A percentile compares a stretch with the other conserved stretches of the same genome.
phyloP scores from a whole-genome alignment of 1,140 invertebrate species.

The Vanessa tameamea region DNA sequence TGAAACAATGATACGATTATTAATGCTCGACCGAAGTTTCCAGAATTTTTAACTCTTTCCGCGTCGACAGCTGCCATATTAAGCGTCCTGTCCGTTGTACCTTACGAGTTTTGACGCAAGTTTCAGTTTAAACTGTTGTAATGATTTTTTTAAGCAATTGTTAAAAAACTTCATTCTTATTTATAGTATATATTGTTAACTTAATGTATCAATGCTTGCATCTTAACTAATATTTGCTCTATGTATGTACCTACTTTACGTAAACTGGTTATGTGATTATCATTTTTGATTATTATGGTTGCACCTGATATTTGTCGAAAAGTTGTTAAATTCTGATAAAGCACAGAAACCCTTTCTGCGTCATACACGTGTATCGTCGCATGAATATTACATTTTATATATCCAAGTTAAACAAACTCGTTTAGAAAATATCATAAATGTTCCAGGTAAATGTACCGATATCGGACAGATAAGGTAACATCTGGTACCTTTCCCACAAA shows the following conservation, averaged over 20 bases:
- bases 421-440: constrained; percentile 11
- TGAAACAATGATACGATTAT: constrained; percentile 23
- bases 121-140: not conserved
- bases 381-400: constrained; percentile 19
- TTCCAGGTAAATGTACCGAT: constrained; percentile 26
- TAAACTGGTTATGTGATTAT: not conserved
- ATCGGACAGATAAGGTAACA: constrained; percentile 18
- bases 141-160: not conserved
- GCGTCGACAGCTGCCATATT: constrained; percentile 33
- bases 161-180: not conserved
- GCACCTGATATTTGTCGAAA: not conserved
- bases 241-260: no score
- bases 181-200: no score
- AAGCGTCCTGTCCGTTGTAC: constrained; percentile 20
- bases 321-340: not conserved
- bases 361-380: not conserved
- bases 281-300: not conserved
- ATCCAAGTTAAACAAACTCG: constrained; percentile 18
- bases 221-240: no score
- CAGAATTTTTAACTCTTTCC: constrained; percentile 39
- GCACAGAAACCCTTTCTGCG: not conserved
- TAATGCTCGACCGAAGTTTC: constrained; percentile 28
- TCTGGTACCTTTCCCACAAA: constrained; percentile 28
- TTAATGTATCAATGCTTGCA: no score
- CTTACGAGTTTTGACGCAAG: constrained; percentile 3